These are phyloP conservation scores for Peromyscus leucopus DNA, from an alignment of 2,113 vertebrate species.

Conservation along the genomic window DNA sequence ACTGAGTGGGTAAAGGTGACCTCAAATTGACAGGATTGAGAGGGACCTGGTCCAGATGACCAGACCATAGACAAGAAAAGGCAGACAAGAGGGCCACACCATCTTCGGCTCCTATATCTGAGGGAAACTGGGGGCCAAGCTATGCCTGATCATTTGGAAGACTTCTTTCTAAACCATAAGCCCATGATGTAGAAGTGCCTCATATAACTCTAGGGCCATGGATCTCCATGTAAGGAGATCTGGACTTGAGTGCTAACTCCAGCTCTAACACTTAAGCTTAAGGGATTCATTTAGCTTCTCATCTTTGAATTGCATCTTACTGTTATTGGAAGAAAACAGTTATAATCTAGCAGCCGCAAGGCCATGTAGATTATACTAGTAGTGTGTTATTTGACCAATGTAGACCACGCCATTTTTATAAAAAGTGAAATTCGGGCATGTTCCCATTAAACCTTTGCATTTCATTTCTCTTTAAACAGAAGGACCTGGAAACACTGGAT, in stretches of 20 bases:
- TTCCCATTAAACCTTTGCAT: background rate
- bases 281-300: background rate
- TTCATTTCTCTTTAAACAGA: background rate
- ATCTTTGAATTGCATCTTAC: background rate
- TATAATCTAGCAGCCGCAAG: background rate
- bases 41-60: background rate
- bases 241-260: background rate
- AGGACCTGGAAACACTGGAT: background rate
- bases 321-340: background rate
- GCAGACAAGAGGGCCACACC: no score
- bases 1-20: background rate
- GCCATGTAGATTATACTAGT: rapidly evolving
- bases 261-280: background rate
- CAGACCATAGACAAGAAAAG: no score
- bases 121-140: background rate
- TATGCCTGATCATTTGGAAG: background rate
- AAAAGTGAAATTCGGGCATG: background rate
- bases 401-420: background rate
- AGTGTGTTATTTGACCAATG: rapidly evolving
- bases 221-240: background rate
- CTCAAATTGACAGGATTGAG: background rate
- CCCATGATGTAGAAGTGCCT: background rate
- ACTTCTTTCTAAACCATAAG: background rate
- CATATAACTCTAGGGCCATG: background rate
- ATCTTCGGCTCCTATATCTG: background rate